Base-by-base conservation (phyloP, 2,113 vertebrate genomes). In the Pseudois nayaur region DNA sequence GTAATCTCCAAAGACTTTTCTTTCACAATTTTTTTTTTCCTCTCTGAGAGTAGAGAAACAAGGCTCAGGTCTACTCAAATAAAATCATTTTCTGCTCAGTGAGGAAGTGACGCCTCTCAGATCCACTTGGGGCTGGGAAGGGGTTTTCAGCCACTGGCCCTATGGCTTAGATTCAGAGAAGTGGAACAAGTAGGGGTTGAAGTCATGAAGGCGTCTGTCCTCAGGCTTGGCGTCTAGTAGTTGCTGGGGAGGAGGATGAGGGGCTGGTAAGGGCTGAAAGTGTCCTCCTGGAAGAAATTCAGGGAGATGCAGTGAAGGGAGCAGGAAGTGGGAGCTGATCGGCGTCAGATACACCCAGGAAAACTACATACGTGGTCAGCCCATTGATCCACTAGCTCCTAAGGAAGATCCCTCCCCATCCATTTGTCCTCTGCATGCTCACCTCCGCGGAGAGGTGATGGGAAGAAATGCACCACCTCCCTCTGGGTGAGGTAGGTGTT, bases 1-100 rank as follows among this genome's bases (percentile, higher is more conserved):
- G 50, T 97, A 96, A 96, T 98, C 95, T 97, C 95, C 91, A 67
- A 89, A 97, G 91, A 87, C 93, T 96, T 95, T 95, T 94, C 97
- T 97, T 97, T 95, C 96, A 97, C 94, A 96, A 60, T 88, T 95
- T 96, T 96, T 87, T 91, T 89, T 95, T 79, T 50, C 92, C 92
- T 25, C 93, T 94, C 79, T 43, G 91, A 91, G 88, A 92, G 55
- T 94, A 40, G 43, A 90, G 93, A 94, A 96, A 62, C 93, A 95
- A 95, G 55, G 60, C 16, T 94, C 71, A 45, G 78, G 94, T 96
- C 78, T 83, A 93, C 94, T 98, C 89, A 93, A 45, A 96, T 33
- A 74, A 95, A 97, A 84, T 45, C 64, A 40, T 25, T 59, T 71
- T 84, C 95, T 82, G 4, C 87, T 54, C 64, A 25, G 40, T 21